Conservation (phyloP, 2,797 vertebrate genomes). For the Phylloscopus collybita region DNA sequence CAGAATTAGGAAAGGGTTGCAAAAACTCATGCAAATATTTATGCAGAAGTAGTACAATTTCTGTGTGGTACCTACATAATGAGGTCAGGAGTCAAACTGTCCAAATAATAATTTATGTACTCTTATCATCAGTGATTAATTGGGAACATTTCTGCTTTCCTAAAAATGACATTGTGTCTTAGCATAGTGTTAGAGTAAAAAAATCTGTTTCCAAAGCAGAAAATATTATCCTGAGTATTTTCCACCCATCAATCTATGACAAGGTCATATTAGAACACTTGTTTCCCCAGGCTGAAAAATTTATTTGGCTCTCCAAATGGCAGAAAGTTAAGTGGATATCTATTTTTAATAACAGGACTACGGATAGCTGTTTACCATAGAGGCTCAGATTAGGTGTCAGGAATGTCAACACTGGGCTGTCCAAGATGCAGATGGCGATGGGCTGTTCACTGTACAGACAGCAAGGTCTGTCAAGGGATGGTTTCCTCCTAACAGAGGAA, state of each 20-base stretch:
- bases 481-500: neutral
- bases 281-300: neutral
- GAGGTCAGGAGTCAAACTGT: neutral
- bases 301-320: neutral
- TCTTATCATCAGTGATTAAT: neutral
- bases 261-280: neutral
- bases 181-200: neutral
- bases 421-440: neutral
- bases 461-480: neutral
- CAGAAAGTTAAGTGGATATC: neutral
- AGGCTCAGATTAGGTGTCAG: neutral
- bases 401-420: neutral
- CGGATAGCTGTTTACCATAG: neutral
- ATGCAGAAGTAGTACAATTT: neutral
- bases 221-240: neutral
- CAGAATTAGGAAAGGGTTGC: neutral
- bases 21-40: conserved; percentile 13
- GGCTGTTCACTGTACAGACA: neutral
- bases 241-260: neutral
- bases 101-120: neutral
- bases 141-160: neutral
- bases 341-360: neutral
- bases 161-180: neutral
- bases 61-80: neutral
- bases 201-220: neutral